Evolutionary conservation across 2,113 vertebrate species (phyloP).

Genomic region (Anthoscopus minutus): DNA sequence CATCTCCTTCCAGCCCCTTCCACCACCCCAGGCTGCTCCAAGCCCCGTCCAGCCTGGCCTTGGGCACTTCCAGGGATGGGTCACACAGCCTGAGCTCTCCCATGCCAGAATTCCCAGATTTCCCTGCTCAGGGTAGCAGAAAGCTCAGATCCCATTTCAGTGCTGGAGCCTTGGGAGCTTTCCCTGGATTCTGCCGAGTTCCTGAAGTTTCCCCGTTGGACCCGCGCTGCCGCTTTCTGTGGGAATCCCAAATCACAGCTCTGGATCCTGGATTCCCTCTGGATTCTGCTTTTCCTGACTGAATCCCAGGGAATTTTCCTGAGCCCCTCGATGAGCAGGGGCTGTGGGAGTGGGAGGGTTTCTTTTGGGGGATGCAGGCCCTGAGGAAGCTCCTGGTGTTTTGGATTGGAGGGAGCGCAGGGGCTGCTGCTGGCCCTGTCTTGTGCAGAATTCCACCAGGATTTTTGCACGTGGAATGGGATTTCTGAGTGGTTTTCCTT

Average conservation of each 20-base stretch:
- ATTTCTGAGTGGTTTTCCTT: neutral
- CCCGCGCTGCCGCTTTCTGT: neutral
- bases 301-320: neutral
- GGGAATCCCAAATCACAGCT: neutral
- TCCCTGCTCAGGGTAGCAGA: neutral
- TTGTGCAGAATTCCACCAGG: accelerated
- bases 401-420: neutral
- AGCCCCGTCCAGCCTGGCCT: neutral
- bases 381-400: neutral
- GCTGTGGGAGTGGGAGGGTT: neutral
- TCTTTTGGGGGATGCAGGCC: neutral
- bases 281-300: neutral
- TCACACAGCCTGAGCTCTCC: neutral
- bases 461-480: neutral
- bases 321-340: neutral
- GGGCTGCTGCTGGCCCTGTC: neutral
- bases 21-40: neutral
- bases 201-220: accelerated
- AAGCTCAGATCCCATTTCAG: neutral
- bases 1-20: neutral
- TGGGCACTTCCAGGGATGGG: neutral
- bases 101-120: accelerated
- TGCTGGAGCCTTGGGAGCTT: neutral
- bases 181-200: neutral
- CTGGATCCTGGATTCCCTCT: neutral